Conservation (phyloP, 2,113 vertebrate species). For the Gulo gulo region DNA sequence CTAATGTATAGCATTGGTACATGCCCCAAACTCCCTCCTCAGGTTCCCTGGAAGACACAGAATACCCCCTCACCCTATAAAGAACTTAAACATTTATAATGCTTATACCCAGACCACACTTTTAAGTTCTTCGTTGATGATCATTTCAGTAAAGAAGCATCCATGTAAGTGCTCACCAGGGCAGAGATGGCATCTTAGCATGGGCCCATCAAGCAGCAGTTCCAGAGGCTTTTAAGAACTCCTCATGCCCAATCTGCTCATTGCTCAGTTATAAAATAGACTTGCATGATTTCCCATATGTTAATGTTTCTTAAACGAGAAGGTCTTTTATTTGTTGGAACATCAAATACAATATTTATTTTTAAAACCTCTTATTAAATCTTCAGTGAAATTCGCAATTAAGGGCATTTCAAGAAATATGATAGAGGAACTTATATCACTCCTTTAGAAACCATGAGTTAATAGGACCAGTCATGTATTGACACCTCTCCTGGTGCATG, state of each 20-base stretch:
- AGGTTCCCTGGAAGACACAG: not conserved
- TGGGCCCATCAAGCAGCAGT: not conserved
- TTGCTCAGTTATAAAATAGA: not conserved
- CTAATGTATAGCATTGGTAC: not conserved
- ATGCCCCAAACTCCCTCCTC: not conserved
- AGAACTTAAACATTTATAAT: not conserved
- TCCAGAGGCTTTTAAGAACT: not conserved
- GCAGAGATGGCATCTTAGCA: not conserved
- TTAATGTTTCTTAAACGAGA: not conserved
- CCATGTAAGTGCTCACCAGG: not conserved
- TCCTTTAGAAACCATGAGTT: conserved; percentile 8
- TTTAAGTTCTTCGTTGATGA: not conserved
- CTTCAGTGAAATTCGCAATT: not conserved
- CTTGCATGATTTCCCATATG: not conserved
- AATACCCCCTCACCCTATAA: not conserved
- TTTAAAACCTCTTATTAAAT: conserved; percentile 25
- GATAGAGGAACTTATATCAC: not conserved
- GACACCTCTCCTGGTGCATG: not conserved
- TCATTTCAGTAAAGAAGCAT: not conserved
- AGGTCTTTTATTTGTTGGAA: not conserved
- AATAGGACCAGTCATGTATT: not conserved
- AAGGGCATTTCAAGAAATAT: not conserved
- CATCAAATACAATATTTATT: not conserved
- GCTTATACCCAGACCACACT: not conserved
- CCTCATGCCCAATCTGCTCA: not conserved